Percentiles rank a stretch among this genome's conserved stretches.
These are phyloP conservation scores for Malurus elegans DNA, from an alignment of 2,113 vertebrate species.

Conservation along the genomic window DNA sequence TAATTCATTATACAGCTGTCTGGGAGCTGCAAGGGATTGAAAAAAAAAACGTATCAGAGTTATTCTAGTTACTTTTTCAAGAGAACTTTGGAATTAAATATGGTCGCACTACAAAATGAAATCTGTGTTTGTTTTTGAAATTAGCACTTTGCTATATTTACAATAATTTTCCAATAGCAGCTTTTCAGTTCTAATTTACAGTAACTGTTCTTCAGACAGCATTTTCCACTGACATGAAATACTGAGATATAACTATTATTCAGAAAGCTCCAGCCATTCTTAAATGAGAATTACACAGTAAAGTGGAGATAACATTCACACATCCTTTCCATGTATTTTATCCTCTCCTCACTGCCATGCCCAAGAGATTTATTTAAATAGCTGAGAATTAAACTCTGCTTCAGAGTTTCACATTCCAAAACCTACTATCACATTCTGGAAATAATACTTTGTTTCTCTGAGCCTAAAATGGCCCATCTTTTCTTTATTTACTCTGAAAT, in stretches of 20 bases:
- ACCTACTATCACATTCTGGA: not conserved
- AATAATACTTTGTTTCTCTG: not conserved
- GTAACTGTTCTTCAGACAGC: not conserved
- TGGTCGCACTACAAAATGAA: not conserved
- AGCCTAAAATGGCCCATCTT: not conserved
- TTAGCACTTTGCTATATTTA: constrained; percentile 10
- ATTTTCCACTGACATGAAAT: not conserved
- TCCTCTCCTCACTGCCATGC: not conserved
- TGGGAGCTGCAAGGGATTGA: constrained; percentile 71
- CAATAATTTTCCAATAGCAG: not conserved
- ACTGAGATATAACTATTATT: not conserved
- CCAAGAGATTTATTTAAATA: not conserved
- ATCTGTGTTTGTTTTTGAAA: not conserved
- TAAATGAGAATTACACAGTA: not conserved
- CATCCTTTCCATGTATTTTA: not conserved
- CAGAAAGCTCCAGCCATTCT: not conserved
- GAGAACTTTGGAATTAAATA: not conserved
- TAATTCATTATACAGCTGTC: constrained; percentile 84
- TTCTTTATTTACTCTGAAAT: not conserved
- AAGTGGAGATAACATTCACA: constrained; percentile 3
- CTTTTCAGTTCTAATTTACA: constrained; percentile 11
- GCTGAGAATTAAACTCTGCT: not conserved
- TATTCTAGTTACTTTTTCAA: not conserved
- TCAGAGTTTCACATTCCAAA: not conserved
- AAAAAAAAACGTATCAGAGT: constrained; percentile 4